A percentile compares a stretch with the other conserved stretches of the same genome.
phyloP scores from a whole-genome alignment of 2,888 invertebrate genomes.

The Morpho achilles region DNA sequence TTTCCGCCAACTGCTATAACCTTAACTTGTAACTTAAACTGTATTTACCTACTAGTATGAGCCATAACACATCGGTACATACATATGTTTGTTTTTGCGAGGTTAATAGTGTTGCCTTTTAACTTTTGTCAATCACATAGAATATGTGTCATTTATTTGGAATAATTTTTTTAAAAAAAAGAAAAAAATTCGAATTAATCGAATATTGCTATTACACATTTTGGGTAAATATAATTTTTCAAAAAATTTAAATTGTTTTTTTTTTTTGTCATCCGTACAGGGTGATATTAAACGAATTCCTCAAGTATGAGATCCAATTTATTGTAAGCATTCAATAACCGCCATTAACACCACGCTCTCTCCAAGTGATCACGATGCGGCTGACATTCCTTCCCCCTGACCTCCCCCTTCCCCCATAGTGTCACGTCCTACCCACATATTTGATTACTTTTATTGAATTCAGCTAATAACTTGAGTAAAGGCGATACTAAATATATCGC shows the following conservation, averaged over 20 bases:
- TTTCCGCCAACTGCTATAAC: too few species aligned
- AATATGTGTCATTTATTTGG: too few species aligned
- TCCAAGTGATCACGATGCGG: conserved; percentile 13
- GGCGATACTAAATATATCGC: not conserved
- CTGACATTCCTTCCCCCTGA: conserved; percentile 17
- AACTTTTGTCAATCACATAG: too few species aligned
- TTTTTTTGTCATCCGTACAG: conserved; percentile 12
- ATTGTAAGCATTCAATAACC: conserved; percentile 18
- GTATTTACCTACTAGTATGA: too few species aligned
- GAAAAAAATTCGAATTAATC: too few species aligned
- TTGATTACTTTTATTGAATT: conserved; percentile 15
- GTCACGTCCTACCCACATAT: conserved; percentile 13
- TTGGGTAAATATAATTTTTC: too few species aligned
- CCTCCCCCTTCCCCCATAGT: not conserved
- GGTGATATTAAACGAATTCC: conserved; percentile 20
- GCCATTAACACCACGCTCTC: conserved; percentile 16
- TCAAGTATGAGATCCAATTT: conserved; percentile 22
- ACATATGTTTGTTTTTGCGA: too few species aligned
- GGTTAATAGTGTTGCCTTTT: too few species aligned
- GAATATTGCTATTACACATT: too few species aligned
- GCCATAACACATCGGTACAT: too few species aligned
- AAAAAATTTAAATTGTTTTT: not conserved
- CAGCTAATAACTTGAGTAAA: conserved; percentile 1
- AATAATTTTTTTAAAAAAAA: too few species aligned
- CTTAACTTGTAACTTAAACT: too few species aligned